A percentile compares a stretch with the other conserved stretches of the same genome.
Conservation (phyloP, 2,113 vertebrate genomes). For the Columba livia region DNA sequence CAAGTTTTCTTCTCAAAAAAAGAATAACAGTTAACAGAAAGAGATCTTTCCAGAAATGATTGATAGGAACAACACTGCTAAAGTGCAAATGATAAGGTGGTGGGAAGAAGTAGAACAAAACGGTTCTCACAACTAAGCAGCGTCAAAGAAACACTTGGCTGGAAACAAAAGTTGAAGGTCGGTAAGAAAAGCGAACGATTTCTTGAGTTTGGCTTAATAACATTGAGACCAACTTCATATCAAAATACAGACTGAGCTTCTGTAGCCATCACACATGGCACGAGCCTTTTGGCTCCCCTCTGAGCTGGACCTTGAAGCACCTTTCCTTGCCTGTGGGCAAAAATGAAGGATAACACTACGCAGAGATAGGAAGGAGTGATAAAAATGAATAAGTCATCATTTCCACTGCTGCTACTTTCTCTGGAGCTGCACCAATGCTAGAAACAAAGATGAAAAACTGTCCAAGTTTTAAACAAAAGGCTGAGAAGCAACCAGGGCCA, state of each 20-base stretch:
- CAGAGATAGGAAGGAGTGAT: conserved; percentile 1
- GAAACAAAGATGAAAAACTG: conserved; percentile 34
- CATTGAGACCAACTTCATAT: neutral
- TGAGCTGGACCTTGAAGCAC: neutral
- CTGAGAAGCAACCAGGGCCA: neutral
- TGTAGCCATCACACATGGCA: neutral
- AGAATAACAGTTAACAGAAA: conserved; percentile 11
- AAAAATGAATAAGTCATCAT: conserved; percentile 21
- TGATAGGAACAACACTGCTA: neutral
- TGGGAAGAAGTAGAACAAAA: neutral
- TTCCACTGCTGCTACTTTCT: conserved; percentile 8
- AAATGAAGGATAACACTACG: neutral
- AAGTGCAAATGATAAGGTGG: conserved; percentile 20
- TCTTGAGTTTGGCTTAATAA: neutral
- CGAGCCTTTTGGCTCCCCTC: neutral
- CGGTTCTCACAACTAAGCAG: neutral
- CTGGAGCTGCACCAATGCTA: conserved; percentile 29
- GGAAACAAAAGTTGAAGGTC: neutral
- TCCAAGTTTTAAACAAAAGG: conserved; percentile 64
- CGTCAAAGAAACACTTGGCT: neutral
- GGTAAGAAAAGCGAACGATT: neutral
- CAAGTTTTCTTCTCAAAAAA: neutral
- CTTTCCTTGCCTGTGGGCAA: neutral
- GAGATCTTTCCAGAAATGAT: neutral
- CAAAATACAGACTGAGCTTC: neutral